Percentiles rank a stretch among this genome's conserved stretches.
phyloP scores from a whole-genome alignment of 2,113 vertebrate species.

The Labeo catla region DNA sequence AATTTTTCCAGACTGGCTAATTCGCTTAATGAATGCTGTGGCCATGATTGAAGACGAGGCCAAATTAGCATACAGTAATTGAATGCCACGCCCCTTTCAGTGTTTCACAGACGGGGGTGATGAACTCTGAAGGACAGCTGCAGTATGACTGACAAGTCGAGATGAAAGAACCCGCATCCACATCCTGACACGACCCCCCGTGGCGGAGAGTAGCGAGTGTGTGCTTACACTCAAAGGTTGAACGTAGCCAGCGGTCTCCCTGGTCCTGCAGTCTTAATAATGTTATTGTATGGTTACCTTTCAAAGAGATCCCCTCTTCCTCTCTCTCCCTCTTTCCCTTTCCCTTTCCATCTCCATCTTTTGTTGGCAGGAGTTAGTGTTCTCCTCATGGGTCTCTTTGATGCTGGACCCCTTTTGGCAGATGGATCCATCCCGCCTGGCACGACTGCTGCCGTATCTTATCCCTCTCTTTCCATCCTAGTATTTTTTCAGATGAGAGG shows the following conservation, averaged over 20 bases:
- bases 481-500: constrained; percentile 55
- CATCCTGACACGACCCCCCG: background rate
- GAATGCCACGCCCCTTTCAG: constrained; percentile 74
- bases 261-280: constrained; percentile 37
- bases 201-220: background rate
- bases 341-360: constrained; percentile 18
- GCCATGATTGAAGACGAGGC: constrained; percentile 65
- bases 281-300: constrained; percentile 25
- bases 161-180: background rate
- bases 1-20: constrained; percentile 72
- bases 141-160: background rate
- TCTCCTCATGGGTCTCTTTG: constrained; percentile 51
- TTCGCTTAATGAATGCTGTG: constrained; percentile 72
- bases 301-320: background rate
- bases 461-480: constrained; percentile 50
- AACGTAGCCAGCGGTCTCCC: background rate
- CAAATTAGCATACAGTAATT: constrained; percentile 76
- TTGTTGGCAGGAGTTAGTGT: constrained; percentile 42
- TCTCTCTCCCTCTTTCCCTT: background rate
- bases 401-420: constrained; percentile 57
- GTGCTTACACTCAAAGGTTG: background rate
- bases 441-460: constrained; percentile 63
- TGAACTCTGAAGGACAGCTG: constrained; percentile 45
- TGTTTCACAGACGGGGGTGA: constrained; percentile 68
- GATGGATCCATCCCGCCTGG: constrained; percentile 58